Conservation (phyloP, 2,797 vertebrate species). For the Anniella stebbinsi region DNA sequence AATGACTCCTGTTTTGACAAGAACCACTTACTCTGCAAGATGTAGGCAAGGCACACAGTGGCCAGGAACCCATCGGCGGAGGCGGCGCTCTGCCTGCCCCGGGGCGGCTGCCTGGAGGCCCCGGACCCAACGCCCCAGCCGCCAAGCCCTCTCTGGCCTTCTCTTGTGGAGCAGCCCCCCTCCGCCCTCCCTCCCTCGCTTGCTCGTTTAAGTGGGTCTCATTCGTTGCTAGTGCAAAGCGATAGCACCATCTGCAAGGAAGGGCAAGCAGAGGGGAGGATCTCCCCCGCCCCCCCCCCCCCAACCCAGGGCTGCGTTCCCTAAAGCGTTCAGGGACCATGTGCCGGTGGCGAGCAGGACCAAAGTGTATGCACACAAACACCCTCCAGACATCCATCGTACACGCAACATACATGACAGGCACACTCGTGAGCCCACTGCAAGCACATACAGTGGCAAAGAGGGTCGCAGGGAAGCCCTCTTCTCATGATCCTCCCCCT, state of each 20-base stretch:
- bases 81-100: not conserved
- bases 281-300: too few species aligned
- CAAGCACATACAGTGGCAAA: too few species aligned
- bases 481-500: not conserved
- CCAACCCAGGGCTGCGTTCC: not conserved
- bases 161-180: too few species aligned
- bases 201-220: not conserved
- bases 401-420: too few species aligned
- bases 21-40: constrained; percentile 28
- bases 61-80: not conserved
- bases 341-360: not conserved
- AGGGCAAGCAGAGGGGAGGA: not conserved
- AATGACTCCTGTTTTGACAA: not conserved
- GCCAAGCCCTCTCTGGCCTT: too few species aligned
- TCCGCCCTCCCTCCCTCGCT: accelerated
- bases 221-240: not conserved
- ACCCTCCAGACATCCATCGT: not conserved
- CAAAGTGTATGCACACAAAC: not conserved
- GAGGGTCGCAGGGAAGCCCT: too few species aligned
- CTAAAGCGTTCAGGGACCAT: not conserved
- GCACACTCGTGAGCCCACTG: too few species aligned
- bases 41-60: not conserved
- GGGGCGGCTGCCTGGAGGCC: not conserved
- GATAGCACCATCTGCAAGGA: not conserved
- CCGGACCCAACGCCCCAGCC: not conserved